phyloP scores from a whole-genome alignment of 2,797 vertebrate genomes.

The Lates japonicus region DNA sequence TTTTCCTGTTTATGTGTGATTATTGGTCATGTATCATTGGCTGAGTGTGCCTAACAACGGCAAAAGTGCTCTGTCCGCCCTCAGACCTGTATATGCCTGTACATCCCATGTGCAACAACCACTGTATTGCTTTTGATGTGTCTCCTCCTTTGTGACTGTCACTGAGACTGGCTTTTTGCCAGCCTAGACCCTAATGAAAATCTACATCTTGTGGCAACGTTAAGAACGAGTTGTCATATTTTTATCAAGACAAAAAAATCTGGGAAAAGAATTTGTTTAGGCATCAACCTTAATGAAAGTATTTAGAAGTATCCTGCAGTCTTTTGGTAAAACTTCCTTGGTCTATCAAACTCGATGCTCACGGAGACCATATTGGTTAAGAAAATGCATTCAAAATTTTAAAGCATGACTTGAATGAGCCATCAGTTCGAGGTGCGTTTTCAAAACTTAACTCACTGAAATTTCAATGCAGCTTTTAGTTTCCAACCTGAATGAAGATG shows the following conservation, averaged over 20 bases:
- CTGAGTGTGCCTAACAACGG: constrained; percentile 79
- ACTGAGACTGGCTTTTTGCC: constrained; percentile 68
- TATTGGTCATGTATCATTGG: constrained; percentile 83
- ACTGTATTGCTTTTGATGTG: constrained; percentile 84
- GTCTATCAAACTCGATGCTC: constrained; percentile 19
- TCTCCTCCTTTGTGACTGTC: constrained; percentile 79
- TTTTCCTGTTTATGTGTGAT: constrained; percentile 82
- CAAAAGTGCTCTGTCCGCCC: constrained; percentile 70
- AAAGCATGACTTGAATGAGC: constrained; percentile 7
- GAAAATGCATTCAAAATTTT: constrained; percentile 8
- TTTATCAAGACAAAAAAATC: constrained; percentile 22
- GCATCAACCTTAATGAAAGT: constrained; percentile 24
- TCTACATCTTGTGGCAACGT: constrained; percentile 55
- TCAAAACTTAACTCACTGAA: constrained; percentile 23
- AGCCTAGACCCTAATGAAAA: constrained; percentile 49
- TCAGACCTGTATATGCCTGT: constrained; percentile 79
- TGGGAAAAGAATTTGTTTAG: constrained; percentile 2
- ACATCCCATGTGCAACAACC: constrained; percentile 83
- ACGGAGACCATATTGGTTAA: constrained; percentile 24
- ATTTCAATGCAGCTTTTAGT: constrained; percentile 22
- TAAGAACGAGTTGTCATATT: constrained; percentile 45
- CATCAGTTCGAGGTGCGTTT: constrained; percentile 34
- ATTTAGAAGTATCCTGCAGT: constrained; percentile 23
- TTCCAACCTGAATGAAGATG: constrained; percentile 37
- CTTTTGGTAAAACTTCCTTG: constrained; percentile 36